Evolutionary conservation across 2,113 vertebrate species (phyloP), one percentile per base, ranked within the genome.

Genomic region (Pipra filicauda): DNA sequence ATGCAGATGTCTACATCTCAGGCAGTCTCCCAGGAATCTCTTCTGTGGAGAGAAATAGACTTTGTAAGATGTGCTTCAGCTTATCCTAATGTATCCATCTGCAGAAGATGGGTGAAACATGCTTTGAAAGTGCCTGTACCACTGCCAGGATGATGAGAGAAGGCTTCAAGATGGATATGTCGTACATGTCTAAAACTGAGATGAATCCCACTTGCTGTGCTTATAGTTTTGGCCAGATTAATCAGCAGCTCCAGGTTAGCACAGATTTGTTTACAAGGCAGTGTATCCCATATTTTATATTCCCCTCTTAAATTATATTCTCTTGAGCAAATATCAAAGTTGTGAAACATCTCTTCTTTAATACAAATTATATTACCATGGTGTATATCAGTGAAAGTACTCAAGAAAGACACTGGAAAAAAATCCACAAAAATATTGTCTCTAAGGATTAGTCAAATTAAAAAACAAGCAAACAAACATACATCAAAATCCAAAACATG

Each of bases 331-430:
- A 39, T 64, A 48, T 57, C 5, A 16, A 67, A 79, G 30, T 39
- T 27, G 6, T 23, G 19, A 72, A 78, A 19, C 6, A 44, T 5
- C 19, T 77, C 14, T 71, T 2, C 73, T 70, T 61, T 26, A 59
- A 6, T 49, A n/a, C 1, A 52, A 37, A 77, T 52, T 1, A 5
- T 3, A 17, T 44, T 19, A 24, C 5, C 20, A 13, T 12, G 1
- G 24, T 59, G 6, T 28, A 23, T 26, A 41, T 69, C 8, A 64
- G 30, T 48, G 19, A 80, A 16, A 15, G 6, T 18, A 39, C 28
- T 27, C 8, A 14, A 46, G 17, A 58, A 64, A 61, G 26, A 28
- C 41, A 52, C 1, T 52, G 17, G 11, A 28, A 46, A 58, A 78
- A 17, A 72, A 62, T 5, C 30, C 10, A n/a, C 5, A 71, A 44